Conservation (phyloP, 2,113 vertebrate genomes). For the Aythya baeri region DNA sequence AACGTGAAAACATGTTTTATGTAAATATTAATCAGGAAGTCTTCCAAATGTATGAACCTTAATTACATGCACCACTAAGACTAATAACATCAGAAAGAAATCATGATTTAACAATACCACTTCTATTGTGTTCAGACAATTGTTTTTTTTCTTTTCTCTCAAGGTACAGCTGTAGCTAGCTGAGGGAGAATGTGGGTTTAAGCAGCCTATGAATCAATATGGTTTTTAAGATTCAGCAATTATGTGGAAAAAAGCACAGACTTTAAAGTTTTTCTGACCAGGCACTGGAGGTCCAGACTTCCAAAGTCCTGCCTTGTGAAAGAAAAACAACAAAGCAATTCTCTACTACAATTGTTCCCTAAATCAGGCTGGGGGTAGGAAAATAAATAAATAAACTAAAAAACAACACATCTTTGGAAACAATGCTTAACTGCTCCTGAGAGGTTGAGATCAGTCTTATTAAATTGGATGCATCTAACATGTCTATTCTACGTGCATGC, state of each 20-base stretch:
- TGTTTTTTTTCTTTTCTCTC: background rate
- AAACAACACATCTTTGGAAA: background rate
- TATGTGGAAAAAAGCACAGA: background rate
- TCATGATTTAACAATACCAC: background rate
- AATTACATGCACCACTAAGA: background rate
- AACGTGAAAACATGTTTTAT: background rate
- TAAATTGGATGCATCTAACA: background rate
- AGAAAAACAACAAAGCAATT: background rate
- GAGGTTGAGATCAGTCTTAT: background rate
- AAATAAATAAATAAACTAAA: background rate
- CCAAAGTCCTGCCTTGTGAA: background rate
- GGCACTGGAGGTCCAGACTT: background rate
- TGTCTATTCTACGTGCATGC: accelerated
- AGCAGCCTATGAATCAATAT: background rate
- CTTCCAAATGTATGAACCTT: background rate
- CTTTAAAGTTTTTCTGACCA: background rate
- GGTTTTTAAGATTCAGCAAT: background rate
- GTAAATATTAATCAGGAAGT: background rate
- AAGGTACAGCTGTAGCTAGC: background rate
- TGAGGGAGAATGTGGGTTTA: background rate
- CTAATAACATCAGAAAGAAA: background rate
- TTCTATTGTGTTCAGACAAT: background rate
- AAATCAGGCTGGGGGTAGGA: background rate
- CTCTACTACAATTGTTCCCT: background rate
- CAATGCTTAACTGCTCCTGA: background rate